Evolutionary conservation across 2,888 invertebrate genomes (phyloP).

Genomic region (Pachliopta kotzebuea): DNA sequence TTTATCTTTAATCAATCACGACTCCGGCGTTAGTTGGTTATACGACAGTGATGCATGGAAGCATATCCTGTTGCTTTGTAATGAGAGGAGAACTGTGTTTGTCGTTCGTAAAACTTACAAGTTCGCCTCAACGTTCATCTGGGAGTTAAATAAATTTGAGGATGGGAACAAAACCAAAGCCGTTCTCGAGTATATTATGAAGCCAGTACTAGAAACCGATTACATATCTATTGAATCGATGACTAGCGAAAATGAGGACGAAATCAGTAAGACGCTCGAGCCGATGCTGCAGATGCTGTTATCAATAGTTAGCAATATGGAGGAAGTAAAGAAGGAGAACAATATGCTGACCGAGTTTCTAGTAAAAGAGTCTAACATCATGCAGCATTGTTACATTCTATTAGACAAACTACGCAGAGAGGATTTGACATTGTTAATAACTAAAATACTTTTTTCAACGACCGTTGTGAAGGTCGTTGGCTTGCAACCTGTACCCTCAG

Average conservation of each 20-base stretch:
- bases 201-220: conserved; percentile 80
- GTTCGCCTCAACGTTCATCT: conserved; percentile 81
- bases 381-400: conserved; percentile 56
- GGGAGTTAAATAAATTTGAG: conserved; percentile 72
- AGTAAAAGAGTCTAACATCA: conserved; percentile 56
- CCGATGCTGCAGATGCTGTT: conserved; percentile 80
- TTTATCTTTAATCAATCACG: conserved; percentile 80
- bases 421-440: conserved; percentile 65
- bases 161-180: conserved; percentile 61
- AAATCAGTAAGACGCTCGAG: conserved; percentile 73
- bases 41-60: conserved; percentile 83
- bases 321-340: conserved; percentile 61
- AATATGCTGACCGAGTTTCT: conserved; percentile 48
- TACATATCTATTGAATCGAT: conserved; percentile 72
- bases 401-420: conserved; percentile 64
- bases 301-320: conserved; percentile 74
- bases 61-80: conserved; percentile 82
- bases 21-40: conserved; percentile 84
- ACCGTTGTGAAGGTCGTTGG: conserved; percentile 61
- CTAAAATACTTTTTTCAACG: conserved; percentile 71
- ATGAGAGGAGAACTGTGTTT: conserved; percentile 85
- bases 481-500: conserved; percentile 47
- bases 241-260: conserved; percentile 72
- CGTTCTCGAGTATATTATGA: conserved; percentile 78
- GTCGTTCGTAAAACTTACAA: conserved; percentile 84